phyloP scores from a whole-genome alignment of 1,140 invertebrate genomes.

The Atta colombica region DNA sequence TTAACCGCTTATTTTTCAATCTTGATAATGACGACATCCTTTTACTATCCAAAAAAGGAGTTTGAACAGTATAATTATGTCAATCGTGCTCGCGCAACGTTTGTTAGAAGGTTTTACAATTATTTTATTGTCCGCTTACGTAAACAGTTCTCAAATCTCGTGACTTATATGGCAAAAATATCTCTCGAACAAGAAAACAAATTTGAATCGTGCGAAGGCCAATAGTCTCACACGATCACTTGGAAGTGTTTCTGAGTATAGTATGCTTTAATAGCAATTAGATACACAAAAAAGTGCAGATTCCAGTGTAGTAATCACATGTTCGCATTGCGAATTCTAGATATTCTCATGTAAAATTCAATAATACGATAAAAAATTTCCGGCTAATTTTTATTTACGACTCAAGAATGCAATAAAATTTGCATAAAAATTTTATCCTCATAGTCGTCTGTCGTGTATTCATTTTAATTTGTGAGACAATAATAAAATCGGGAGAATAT shows the following conservation, averaged over 20 bases:
- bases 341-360: background rate
- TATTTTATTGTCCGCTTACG: conserved; percentile 37
- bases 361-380: background rate
- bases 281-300: background rate
- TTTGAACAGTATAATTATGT: conserved; percentile 44
- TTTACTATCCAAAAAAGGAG: conserved; percentile 31
- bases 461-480: background rate
- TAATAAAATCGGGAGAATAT: background rate
- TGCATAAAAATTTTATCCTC: background rate
- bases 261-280: conserved; percentile 30
- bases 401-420: background rate
- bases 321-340: background rate
- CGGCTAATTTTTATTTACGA: background rate
- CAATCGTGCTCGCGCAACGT: conserved; percentile 25
- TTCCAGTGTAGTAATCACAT: background rate
- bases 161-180: background rate
- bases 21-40: background rate
- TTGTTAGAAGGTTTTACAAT: background rate
- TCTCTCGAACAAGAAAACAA: conserved; percentile 15
- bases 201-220: conserved; percentile 22
- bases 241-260: conserved; percentile 2
- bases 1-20: conserved; percentile 13
- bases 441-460: background rate
- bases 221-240: background rate
- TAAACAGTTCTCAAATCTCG: conserved; percentile 14